Conservation (phyloP, 2,797 vertebrate genomes). For the Chloroceryle inda region DNA sequence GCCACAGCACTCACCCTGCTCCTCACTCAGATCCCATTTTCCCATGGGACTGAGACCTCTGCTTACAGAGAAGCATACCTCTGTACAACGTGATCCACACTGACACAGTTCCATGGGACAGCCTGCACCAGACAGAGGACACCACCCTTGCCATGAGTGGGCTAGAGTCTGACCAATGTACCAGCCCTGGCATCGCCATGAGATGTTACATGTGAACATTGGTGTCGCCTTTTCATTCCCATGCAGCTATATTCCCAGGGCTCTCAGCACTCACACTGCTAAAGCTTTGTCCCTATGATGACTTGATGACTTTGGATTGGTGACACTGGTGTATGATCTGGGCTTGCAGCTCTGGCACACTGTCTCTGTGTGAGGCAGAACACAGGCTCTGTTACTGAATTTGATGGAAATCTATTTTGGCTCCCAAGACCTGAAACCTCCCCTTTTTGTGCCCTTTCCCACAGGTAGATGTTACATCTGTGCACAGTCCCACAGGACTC, state of each 20-base stretch:
- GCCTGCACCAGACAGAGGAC: not conserved
- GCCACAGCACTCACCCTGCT: not conserved
- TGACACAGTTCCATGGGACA: not conserved
- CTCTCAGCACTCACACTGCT: not conserved
- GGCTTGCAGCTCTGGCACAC: not conserved
- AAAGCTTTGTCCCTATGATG: not conserved
- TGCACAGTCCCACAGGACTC: slow-evolving; percentile 84
- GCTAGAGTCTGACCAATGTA: not conserved
- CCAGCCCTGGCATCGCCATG: not conserved
- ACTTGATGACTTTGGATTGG: not conserved
- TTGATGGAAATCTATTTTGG: not conserved
- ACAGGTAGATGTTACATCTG: slow-evolving; percentile 88
- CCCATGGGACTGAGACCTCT: not conserved
- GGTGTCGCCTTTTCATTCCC: not conserved
- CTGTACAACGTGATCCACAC: not conserved
- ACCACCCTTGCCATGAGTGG: not conserved
- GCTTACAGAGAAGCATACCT: not conserved
- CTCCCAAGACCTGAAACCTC: not conserved
- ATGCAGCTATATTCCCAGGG: not conserved
- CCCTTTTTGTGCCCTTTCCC: not conserved
- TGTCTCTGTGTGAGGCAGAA: not conserved
- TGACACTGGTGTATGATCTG: not conserved
- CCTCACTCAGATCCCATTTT: not conserved
- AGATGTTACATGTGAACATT: not conserved
- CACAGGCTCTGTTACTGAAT: not conserved